phyloP scores from a whole-genome alignment of 2,797 vertebrate genomes.

The Chelmon rostratus region DNA sequence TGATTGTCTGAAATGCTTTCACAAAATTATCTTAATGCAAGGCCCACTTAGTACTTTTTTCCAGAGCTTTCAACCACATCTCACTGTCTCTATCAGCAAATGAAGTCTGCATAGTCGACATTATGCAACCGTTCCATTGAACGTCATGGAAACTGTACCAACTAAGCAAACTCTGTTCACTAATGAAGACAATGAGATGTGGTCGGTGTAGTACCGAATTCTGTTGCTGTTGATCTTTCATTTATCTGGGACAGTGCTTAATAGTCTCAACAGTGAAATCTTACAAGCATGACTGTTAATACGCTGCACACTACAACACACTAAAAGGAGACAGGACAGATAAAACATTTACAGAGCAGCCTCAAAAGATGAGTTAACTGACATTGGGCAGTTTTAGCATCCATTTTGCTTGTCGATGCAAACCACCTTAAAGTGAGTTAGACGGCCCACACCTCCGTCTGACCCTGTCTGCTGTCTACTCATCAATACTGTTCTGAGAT shows the following conservation, averaged over 20 bases:
- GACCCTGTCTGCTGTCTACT: slow-evolving; percentile 21
- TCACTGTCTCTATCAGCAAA: not conserved
- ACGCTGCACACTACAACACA: not conserved
- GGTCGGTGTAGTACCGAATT: too few species aligned
- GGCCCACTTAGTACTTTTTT: not conserved
- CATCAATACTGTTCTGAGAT: slow-evolving; percentile 15
- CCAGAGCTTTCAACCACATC: not conserved
- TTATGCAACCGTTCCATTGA: not conserved
- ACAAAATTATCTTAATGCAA: not conserved
- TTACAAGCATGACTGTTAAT: not conserved
- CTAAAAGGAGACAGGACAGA: not conserved
- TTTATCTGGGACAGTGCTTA: too few species aligned
- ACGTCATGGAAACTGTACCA: not conserved
- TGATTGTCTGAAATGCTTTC: too few species aligned
- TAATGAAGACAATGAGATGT: too few species aligned
- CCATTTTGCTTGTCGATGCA: not conserved
- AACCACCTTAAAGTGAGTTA: slow-evolving; percentile 17
- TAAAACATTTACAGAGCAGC: not conserved
- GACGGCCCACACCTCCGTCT: slow-evolving; percentile 12
- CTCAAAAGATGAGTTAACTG: not conserved
- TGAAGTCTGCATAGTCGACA: not conserved
- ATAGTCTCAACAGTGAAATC: not conserved
- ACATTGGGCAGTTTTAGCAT: not conserved
- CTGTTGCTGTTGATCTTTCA: not conserved
- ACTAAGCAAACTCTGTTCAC: not conserved